phyloP scores from a whole-genome alignment of 2,797 vertebrate species.

The Vultur gryphus region DNA sequence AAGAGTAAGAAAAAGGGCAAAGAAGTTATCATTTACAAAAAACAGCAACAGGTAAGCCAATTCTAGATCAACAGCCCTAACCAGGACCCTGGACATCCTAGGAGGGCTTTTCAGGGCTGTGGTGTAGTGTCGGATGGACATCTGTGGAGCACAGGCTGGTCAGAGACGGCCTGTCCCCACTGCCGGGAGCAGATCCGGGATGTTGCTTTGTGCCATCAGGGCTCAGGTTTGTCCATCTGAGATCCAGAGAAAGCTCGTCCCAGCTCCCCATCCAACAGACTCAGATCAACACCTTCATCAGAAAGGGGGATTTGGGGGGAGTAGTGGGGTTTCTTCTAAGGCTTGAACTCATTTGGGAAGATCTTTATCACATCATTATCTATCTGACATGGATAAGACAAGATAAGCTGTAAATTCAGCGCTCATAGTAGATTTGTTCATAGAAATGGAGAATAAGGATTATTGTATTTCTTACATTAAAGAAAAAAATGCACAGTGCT shows the following conservation, averaged over 20 bases:
- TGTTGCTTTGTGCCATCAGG: background rate
- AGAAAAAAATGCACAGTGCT: background rate
- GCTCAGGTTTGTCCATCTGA: background rate
- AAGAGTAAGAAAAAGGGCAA: background rate
- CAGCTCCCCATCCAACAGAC: background rate
- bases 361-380: background rate
- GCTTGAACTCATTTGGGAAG: background rate
- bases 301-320: background rate
- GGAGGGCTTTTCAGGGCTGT: background rate
- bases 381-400: background rate
- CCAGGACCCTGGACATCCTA: background rate
- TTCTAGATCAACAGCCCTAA: background rate
- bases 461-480: background rate
- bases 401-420: background rate
- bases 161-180: accelerated
- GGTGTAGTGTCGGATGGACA: background rate
- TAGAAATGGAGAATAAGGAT: background rate
- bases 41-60: background rate
- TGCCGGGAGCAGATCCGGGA: background rate
- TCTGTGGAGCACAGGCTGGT: background rate
- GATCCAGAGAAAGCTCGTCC: background rate
- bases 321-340: background rate
- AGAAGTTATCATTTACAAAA: background rate
- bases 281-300: background rate
- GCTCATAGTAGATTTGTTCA: background rate